These are phyloP conservation scores for Ectemnius cavifrons DNA, from an alignment of 2,888 invertebrate species.

Conservation along the genomic window DNA sequence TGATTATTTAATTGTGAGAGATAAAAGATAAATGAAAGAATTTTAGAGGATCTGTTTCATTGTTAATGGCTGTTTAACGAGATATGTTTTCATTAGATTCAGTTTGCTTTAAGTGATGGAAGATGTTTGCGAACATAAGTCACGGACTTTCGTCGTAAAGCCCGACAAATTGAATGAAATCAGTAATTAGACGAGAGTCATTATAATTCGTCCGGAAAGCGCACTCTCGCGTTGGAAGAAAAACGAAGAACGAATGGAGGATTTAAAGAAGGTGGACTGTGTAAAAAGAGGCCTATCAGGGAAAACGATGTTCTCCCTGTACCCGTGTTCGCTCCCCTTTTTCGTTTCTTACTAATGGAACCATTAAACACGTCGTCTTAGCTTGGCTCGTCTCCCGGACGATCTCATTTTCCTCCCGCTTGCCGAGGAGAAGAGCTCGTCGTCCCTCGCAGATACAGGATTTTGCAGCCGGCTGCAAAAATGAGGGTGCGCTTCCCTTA, in stretches of 20 bases:
- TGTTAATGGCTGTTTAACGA: too few relatives aligned
- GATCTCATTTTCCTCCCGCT: slow-evolving; percentile 64
- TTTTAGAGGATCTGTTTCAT: too few relatives aligned
- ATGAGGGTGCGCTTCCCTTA: slow-evolving; percentile 15
- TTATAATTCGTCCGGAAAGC: too few relatives aligned
- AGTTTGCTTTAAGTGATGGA: too few relatives aligned
- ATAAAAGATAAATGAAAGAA: too few relatives aligned
- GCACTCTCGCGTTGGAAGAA: not conserved
- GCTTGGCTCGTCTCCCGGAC: slow-evolving; percentile 59
- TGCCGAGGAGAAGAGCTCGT: slow-evolving; percentile 17
- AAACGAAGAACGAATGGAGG: not conserved
- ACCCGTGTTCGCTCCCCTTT: slow-evolving; percentile 31
- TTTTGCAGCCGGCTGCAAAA: slow-evolving; percentile 27
- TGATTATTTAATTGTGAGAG: too few relatives aligned
- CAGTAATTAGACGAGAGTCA: too few relatives aligned
- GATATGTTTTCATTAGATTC: too few relatives aligned
- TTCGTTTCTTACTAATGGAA: slow-evolving; percentile 65
- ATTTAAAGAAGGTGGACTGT: slow-evolving; percentile 11
- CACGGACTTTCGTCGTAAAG: too few relatives aligned
- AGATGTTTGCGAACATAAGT: too few relatives aligned
- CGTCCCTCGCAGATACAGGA: slow-evolving; percentile 5
- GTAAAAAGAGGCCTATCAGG: slow-evolving; percentile 36
- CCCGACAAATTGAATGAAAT: too few relatives aligned
- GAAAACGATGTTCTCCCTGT: slow-evolving; percentile 10
- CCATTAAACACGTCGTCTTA: slow-evolving; percentile 67